phyloP scores from a whole-genome alignment of 2,888 invertebrate species.

The Dexiosoma caninum region DNA sequence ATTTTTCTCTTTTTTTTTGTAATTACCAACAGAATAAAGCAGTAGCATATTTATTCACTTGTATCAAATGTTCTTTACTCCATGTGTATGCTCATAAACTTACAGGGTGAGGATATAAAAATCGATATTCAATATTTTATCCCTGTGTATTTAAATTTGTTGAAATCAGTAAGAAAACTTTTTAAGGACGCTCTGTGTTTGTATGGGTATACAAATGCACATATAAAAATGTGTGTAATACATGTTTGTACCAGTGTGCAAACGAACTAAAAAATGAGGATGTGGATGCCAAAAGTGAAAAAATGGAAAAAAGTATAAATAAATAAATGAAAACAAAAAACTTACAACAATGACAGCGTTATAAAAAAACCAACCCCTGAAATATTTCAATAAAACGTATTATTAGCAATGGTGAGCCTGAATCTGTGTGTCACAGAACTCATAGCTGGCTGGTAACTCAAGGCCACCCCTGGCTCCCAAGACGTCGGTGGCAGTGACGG shows the following conservation, averaged over 20 bases:
- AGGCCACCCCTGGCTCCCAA: slow-evolving; percentile 45
- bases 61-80: slow-evolving; percentile 4
- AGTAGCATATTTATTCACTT: slow-evolving; percentile 28
- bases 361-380: slow-evolving; percentile 55
- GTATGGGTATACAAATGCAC: background rate
- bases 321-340: slow-evolving; percentile 39
- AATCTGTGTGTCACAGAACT: slow-evolving; percentile 48
- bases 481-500: slow-evolving; percentile 42
- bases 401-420: slow-evolving; percentile 43
- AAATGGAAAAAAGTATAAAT: too few species aligned
- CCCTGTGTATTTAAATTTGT: slow-evolving; percentile 56
- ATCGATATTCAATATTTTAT: slow-evolving; percentile 57
- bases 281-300: slow-evolving; percentile 35
- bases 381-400: slow-evolving; percentile 29
- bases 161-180: slow-evolving; percentile 44
- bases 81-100: slow-evolving; percentile 19
- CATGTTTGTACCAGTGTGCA: background rate
- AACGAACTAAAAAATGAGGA: slow-evolving; percentile 39
- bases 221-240: background rate
- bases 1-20: background rate
- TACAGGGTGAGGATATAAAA: slow-evolving; percentile 47
- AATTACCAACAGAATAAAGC: slow-evolving; percentile 11
- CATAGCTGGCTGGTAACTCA: slow-evolving; percentile 39
- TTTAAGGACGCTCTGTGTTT: slow-evolving; percentile 22
- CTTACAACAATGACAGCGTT: slow-evolving; percentile 50